phyloP scores from a whole-genome alignment of 2,888 invertebrate genomes.

The Lasioglossum calceatum region DNA sequence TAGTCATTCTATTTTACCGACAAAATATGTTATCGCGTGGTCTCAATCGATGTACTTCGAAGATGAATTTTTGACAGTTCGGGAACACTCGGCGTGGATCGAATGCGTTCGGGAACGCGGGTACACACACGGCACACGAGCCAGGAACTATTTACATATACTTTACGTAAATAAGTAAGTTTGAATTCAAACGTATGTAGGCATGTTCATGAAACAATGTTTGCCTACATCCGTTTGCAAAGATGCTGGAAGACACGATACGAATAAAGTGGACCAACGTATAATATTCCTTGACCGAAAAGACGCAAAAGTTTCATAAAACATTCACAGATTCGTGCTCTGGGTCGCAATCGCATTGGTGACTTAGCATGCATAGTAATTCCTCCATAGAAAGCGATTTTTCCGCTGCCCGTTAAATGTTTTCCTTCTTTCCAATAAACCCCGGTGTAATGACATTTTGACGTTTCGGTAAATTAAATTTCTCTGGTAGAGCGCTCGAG shows the following conservation, averaged over 20 bases:
- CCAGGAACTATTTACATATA: no score
- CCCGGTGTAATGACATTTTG: not conserved
- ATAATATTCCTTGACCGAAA: not conserved
- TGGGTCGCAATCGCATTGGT: not conserved
- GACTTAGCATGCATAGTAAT: constrained; percentile 10
- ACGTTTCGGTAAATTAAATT: constrained; percentile 12
- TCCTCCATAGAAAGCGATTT: constrained; percentile 32
- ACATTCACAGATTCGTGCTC: not conserved
- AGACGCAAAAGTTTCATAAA: not conserved
- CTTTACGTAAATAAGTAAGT: not conserved
- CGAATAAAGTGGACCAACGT: not conserved
- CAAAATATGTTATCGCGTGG: no score
- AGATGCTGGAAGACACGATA: not conserved
- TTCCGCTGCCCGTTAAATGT: constrained; percentile 8
- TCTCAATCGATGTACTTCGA: not conserved
- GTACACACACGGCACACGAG: not conserved
- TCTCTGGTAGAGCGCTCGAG: not conserved
- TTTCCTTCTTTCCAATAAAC: constrained; percentile 12
- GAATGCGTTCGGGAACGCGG: not conserved
- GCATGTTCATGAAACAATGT: not conserved
- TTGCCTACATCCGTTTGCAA: not conserved
- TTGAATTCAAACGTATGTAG: constrained; percentile 2
- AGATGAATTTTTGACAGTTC: not conserved
- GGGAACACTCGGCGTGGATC: constrained; percentile 2
- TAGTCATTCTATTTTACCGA: no score